Evolutionary conservation across 2,888 invertebrate genomes (phyloP).

Genomic region (Deilephila elpenor): DNA sequence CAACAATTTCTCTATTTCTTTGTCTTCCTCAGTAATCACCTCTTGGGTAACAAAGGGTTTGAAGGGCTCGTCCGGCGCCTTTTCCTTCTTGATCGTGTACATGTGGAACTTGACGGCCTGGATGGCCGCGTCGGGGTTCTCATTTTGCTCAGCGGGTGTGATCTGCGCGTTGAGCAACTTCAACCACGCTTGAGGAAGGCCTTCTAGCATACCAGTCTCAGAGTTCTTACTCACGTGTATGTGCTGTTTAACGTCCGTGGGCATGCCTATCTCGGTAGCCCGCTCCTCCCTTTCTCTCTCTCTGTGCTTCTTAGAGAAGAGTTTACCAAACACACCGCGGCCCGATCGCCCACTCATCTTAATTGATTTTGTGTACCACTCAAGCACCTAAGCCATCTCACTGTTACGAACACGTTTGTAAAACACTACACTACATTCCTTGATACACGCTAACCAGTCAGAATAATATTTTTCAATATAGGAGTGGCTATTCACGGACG

Average conservation of each 20-base stretch:
- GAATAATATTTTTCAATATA: conserved; percentile 62
- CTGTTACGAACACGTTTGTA: conserved; percentile 49
- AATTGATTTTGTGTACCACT: conserved; percentile 53
- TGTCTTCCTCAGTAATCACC: conserved; percentile 92
- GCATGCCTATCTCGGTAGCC: conserved; percentile 90
- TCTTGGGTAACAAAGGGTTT: conserved; percentile 93
- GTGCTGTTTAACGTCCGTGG: conserved; percentile 93
- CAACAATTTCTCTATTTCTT: conserved; percentile 91
- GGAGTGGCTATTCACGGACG: conserved; percentile 81
- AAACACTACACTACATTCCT: conserved; percentile 68
- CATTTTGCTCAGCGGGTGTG: conserved; percentile 93
- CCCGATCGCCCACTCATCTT: conserved; percentile 81
- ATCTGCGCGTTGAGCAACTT: conserved; percentile 92
- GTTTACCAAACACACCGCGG: conserved; percentile 80
- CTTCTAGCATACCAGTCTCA: conserved; percentile 92
- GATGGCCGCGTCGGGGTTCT: conserved; percentile 95
- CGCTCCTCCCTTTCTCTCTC: conserved; percentile 74
- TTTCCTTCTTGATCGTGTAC: conserved; percentile 93
- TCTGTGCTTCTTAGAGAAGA: conserved; percentile 76
- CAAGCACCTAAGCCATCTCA: conserved; percentile 67
- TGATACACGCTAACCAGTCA: conserved; percentile 53
- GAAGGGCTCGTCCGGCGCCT: conserved; percentile 88
- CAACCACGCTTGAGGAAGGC: conserved; percentile 93
- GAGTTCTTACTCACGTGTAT: conserved; percentile 95
- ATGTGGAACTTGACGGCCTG: conserved; percentile 96